Conservation (phyloP, 2,888 invertebrate species). For the Trissolcus brochymenae region DNA sequence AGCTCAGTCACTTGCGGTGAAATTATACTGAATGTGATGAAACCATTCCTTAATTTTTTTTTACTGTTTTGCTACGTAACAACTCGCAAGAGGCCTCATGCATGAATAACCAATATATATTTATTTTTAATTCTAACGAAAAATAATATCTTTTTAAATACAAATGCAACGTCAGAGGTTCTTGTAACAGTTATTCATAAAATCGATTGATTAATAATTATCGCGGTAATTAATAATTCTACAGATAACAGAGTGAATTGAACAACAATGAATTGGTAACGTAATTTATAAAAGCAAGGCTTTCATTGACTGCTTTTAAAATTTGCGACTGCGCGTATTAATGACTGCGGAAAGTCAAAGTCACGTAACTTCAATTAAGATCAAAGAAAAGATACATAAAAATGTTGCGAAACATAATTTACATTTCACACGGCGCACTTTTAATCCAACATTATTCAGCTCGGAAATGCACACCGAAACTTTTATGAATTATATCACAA, state of each 20-base stretch:
- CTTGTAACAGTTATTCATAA: no score
- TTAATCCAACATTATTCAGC: slow-evolving; percentile 41
- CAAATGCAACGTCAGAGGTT: no score
- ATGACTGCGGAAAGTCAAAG: slow-evolving; percentile 28
- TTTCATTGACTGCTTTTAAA: slow-evolving; percentile 23
- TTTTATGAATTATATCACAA: slow-evolving; percentile 45
- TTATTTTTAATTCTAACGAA: no score
- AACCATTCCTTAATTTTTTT: not conserved
- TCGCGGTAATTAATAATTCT: slow-evolving; percentile 4
- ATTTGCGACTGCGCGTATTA: slow-evolving; percentile 13
- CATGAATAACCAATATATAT: no score
- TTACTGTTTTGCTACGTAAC: no score
- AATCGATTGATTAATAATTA: not conserved
- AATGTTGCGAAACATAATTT: slow-evolving; percentile 36
- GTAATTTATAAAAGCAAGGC: slow-evolving; percentile 3
- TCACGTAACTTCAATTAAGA: slow-evolving; percentile 45
- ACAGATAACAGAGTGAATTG: not conserved
- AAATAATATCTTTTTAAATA: no score
- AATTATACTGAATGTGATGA: slow-evolving; percentile 20
- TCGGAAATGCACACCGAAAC: slow-evolving; percentile 21
- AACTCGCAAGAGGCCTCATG: no score
- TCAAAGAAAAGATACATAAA: slow-evolving; percentile 34
- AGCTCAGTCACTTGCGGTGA: slow-evolving; percentile 25
- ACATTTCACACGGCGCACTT: slow-evolving; percentile 29
- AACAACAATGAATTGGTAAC: slow-evolving; percentile 1